A percentile compares a stretch with the other conserved stretches of the same genome.
Conservation (phyloP, 2,113 vertebrate genomes). For the Coregonus clupeaformis region DNA sequence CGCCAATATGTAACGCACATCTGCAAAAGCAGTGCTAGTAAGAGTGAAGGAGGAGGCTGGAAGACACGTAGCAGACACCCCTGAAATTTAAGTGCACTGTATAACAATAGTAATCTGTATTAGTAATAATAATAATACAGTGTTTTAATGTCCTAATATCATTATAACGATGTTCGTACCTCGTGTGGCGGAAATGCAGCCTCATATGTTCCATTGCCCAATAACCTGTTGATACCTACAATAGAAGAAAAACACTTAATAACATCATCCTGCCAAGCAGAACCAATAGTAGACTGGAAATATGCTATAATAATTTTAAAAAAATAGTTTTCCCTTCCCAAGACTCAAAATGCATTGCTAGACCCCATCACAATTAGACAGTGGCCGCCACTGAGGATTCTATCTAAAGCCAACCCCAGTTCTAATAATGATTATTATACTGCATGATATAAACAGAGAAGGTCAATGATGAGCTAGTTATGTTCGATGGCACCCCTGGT, state of each 20-base stretch:
- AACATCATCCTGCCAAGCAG: neutral
- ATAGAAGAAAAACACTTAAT: slow-evolving; percentile 42
- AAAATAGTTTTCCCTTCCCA: slow-evolving; percentile 11
- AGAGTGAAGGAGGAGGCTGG: too few relatives aligned
- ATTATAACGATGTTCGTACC: slow-evolving; percentile 66
- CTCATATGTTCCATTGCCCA: slow-evolving; percentile 93
- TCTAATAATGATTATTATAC: slow-evolving; percentile 23
- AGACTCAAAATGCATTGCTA: neutral
- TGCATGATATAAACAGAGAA: slow-evolving; percentile 24
- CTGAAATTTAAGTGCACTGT: too few relatives aligned
- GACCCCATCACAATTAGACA: slow-evolving; percentile 11
- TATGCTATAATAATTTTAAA: too few relatives aligned
- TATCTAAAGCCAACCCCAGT: neutral
- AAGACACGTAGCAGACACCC: too few relatives aligned
- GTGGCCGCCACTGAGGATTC: neutral
- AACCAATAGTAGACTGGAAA: neutral
- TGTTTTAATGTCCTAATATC: too few relatives aligned
- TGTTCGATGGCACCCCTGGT: too few relatives aligned
- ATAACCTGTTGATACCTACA: slow-evolving; percentile 90
- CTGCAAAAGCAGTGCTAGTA: too few relatives aligned
- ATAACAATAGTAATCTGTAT: too few relatives aligned
- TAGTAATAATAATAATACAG: too few relatives aligned
- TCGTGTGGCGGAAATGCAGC: slow-evolving; percentile 97
- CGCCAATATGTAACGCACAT: too few relatives aligned
- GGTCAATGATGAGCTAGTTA: too few relatives aligned